phyloP scores from a whole-genome alignment of 2,888 invertebrate species.

The Microctonus hyperodae region DNA sequence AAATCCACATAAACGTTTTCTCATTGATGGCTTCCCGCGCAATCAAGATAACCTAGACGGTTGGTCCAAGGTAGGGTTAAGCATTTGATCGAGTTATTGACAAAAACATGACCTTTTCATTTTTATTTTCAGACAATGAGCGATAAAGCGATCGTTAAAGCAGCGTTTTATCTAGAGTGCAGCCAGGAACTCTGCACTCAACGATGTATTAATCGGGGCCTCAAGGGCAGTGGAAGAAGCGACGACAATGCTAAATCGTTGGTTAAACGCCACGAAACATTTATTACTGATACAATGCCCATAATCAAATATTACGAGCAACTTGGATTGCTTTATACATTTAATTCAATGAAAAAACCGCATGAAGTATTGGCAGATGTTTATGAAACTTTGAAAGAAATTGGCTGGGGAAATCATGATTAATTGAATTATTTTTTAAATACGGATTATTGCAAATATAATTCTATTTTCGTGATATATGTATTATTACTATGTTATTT shows the following conservation, averaged over 20 bases:
- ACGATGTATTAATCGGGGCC: conserved; percentile 87
- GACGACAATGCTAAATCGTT: conserved; percentile 94
- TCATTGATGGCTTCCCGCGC: conserved; percentile 98
- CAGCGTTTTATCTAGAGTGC: conserved; percentile 94
- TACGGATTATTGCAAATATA: background rate
- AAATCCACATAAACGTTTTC: conserved; percentile 70
- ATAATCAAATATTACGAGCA: conserved; percentile 85
- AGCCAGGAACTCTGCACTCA: conserved; percentile 81
- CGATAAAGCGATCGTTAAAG: conserved; percentile 82
- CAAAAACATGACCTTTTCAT: background rate
- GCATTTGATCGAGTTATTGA: background rate
- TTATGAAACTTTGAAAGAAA: conserved; percentile 64
- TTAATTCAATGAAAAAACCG: conserved; percentile 75
- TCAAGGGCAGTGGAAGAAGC: conserved; percentile 87
- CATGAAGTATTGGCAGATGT: conserved; percentile 73
- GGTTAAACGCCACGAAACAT: conserved; percentile 86
- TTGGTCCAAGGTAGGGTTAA: conserved; percentile 72
- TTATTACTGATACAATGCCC: conserved; percentile 85
- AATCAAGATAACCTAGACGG: conserved; percentile 97
- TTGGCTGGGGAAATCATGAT: conserved; percentile 56
- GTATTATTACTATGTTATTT: background rate
- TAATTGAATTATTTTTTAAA: background rate
- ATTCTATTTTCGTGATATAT: background rate
- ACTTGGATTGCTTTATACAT: conserved; percentile 74
- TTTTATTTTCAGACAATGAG: conserved; percentile 70